These are phyloP conservation scores for Mobula hypostoma DNA, from an alignment of 2,113 vertebrate genomes.

Conservation along the genomic window DNA sequence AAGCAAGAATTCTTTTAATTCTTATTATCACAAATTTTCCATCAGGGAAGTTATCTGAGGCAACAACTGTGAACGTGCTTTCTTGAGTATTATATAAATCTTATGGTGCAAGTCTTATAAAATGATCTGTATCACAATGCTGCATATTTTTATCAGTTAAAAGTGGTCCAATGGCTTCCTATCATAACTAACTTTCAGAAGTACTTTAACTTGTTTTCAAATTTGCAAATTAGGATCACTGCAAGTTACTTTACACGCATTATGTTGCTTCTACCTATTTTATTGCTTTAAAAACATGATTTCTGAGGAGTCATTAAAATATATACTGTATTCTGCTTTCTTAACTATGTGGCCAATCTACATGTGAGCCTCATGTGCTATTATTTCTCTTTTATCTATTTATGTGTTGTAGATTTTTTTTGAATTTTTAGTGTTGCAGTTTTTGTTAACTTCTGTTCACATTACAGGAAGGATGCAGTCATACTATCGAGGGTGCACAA, in stretches of 20 bases:
- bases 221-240: not conserved
- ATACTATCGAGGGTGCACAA: too few relatives aligned
- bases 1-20: not conserved
- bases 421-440: not conserved
- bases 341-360: not conserved
- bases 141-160: not conserved
- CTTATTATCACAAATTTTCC: not conserved
- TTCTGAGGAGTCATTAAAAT: not conserved
- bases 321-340: not conserved
- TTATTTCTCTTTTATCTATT: not conserved
- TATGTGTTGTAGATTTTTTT: not conserved
- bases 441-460: not conserved
- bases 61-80: not conserved
- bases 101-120: not conserved
- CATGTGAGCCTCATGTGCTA: not conserved
- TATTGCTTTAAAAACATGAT: not conserved
- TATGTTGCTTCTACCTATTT: not conserved
- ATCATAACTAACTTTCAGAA: not conserved
- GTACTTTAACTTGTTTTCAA: not conserved
- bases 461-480: too few relatives aligned
- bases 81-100: not conserved
- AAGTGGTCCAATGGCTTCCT: not conserved
- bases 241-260: not conserved
- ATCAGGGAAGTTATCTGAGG: not conserved
- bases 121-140: not conserved